A percentile compares a stretch with the other conserved stretches of the same genome.
These are phyloP conservation scores for Gastrophysa polygoni DNA, from an alignment of 2,888 invertebrate species.

Conservation along the genomic window DNA sequence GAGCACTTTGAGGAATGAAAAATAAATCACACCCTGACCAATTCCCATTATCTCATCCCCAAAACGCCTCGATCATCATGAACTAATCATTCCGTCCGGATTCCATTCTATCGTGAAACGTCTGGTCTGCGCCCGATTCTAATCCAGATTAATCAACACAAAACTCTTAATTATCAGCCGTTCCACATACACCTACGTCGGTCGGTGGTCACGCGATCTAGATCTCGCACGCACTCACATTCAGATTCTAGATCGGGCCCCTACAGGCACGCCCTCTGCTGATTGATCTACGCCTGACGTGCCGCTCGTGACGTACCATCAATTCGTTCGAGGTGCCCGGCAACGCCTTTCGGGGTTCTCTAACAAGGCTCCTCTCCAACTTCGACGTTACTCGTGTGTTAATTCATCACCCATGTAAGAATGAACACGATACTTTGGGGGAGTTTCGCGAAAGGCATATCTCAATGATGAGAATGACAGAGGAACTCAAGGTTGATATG, in stretches of 20 bases:
- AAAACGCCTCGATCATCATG: neutral
- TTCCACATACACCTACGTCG: neutral
- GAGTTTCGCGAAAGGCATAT: too few species aligned
- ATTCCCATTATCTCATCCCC: neutral
- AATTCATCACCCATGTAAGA: neutral
- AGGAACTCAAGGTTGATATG: too few species aligned
- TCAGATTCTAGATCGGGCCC: neutral
- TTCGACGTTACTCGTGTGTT: neutral
- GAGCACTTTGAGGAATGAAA: too few species aligned
- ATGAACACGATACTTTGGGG: neutral
- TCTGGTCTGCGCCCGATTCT: neutral
- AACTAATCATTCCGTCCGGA: neutral
- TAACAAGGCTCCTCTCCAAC: neutral
- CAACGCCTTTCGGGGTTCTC: constrained; percentile 22
- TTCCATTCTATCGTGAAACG: too few species aligned
- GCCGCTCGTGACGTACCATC: constrained; percentile 31
- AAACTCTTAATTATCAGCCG: neutral
- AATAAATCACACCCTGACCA: too few species aligned
- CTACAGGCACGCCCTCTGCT: neutral
- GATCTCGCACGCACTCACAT: neutral
- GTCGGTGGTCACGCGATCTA: neutral
- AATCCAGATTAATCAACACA: neutral
- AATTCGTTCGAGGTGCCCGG: constrained; percentile 32
- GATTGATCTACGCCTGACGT: constrained; percentile 23
- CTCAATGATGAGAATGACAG: too few species aligned